Evolutionary conservation across 37 sponge, comb jelly and placozoan genomes (phyloP).

Genomic region (Amphimedon queenslandica): DNA sequence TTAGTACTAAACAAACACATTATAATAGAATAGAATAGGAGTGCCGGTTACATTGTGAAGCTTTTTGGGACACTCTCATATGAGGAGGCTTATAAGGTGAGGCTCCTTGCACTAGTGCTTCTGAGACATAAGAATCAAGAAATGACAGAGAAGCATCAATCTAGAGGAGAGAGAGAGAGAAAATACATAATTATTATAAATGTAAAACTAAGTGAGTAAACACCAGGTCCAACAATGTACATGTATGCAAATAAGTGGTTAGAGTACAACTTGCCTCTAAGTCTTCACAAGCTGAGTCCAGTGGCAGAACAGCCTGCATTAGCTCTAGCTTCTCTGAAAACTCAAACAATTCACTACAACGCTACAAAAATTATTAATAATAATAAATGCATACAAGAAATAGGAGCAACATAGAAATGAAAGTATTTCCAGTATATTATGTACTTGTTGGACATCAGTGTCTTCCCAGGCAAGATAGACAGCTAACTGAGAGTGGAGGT

Average conservation of each 20-base stretch:
- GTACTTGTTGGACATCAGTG: slow-evolving; percentile 73
- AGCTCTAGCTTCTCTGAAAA: slow-evolving; percentile 31
- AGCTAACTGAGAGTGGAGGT: slow-evolving; percentile 34
- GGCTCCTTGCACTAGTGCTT: slow-evolving; percentile 67
- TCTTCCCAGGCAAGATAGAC: slow-evolving; percentile 36
- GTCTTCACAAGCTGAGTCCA: slow-evolving; percentile 89
- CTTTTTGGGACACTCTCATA: slow-evolving; percentile 27
- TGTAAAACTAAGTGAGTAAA: too few species aligned
- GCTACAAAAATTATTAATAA: slow-evolving; percentile 27
- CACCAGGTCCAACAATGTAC: too few species aligned
- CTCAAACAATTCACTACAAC: slow-evolving; percentile 67
- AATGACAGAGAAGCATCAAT: slow-evolving; percentile 84
- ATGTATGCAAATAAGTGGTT: too few species aligned
- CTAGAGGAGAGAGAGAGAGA: slow-evolving; percentile 8
- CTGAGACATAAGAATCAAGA: slow-evolving; percentile 71
- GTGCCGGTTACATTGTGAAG: background rate
- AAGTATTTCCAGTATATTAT: background rate
- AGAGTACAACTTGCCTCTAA: slow-evolving; percentile 65
- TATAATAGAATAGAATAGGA: too few species aligned
- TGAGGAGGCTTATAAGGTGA: slow-evolving; percentile 62
- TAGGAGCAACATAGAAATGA: too few species aligned
- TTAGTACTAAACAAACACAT: too few species aligned
- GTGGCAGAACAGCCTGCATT: slow-evolving; percentile 74
- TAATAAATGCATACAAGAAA: too few species aligned
- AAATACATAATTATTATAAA: too few species aligned